These are phyloP conservation scores for Myrmophylax atrothorax DNA, from an alignment of 2,113 vertebrate genomes.

Conservation along the genomic window DNA sequence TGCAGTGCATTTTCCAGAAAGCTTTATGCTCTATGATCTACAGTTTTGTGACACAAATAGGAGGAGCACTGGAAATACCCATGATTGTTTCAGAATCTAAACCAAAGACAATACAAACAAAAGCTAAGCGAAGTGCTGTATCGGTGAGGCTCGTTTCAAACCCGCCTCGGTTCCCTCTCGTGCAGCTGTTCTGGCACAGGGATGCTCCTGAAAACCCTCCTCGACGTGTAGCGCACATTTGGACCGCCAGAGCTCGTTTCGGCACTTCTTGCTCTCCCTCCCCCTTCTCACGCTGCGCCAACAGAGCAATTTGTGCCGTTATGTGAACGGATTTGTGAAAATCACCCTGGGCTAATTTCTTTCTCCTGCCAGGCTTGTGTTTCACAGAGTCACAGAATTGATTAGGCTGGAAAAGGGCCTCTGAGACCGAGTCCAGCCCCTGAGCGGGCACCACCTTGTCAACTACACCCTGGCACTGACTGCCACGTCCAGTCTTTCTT, in stretches of 20 bases:
- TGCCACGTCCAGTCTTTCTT: neutral
- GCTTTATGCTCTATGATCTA: fast-evolving
- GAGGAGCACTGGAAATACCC: neutral
- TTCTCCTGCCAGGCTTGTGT: neutral
- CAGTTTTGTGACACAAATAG: fast-evolving
- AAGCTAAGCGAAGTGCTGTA: fast-evolving
- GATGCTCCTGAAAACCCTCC: fast-evolving
- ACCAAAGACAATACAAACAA: fast-evolving
- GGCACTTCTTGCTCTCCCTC: neutral
- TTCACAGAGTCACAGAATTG: neutral
- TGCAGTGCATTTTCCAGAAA: neutral
- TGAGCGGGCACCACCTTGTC: neutral
- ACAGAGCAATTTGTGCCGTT: neutral
- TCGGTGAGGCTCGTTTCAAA: fast-evolving
- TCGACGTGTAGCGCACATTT: fast-evolving
- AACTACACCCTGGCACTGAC: neutral
- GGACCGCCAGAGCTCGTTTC: neutral
- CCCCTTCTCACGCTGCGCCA: neutral
- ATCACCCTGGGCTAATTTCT: neutral
- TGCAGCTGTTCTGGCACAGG: neutral
- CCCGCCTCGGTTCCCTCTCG: fast-evolving
- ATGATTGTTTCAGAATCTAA: neutral
- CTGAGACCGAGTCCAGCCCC: neutral
- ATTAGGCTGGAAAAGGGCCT: neutral
- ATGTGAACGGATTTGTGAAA: neutral